Evolutionary conservation across 2,113 vertebrate species (phyloP).

Genomic region (Hippoglossus stenolepis): DNA sequence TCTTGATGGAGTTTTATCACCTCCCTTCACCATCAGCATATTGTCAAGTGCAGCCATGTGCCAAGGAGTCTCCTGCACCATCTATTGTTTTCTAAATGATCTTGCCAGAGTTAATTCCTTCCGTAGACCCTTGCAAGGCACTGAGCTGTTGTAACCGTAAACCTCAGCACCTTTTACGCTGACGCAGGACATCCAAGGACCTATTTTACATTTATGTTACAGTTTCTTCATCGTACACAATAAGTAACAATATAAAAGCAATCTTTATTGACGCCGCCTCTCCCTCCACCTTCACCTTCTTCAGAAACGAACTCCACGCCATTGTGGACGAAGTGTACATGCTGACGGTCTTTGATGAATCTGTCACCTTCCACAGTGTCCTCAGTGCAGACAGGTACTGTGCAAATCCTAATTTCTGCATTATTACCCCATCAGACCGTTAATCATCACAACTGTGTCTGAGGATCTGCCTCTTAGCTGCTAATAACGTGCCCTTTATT

Average conservation of each 20-base stretch:
- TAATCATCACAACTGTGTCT: conserved; percentile 37
- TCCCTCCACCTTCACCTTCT: conserved; percentile 14
- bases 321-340: conserved; percentile 97
- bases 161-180: conserved; percentile 52
- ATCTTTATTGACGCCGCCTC: conserved; percentile 1
- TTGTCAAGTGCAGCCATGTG: conserved; percentile 60
- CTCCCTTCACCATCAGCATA: conserved; percentile 56
- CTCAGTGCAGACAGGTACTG: conserved; percentile 90
- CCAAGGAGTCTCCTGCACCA: conserved; percentile 50
- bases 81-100: conserved; percentile 60
- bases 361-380: conserved; percentile 88
- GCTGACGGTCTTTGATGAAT: conserved; percentile 93
- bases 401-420: conserved; percentile 11
- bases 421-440: conserved; percentile 34
- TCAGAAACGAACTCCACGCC: conserved; percentile 90
- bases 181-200: background rate
- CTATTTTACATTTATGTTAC: conserved; percentile 25
- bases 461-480: conserved; percentile 47
- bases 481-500: conserved; percentile 56
- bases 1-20: conserved; percentile 58
- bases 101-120: conserved; percentile 37
- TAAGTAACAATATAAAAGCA: conserved; percentile 23
- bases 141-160: conserved; percentile 59
- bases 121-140: conserved; percentile 12
- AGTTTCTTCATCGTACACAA: conserved; percentile 32